Percentiles rank a stretch among this genome's conserved stretches.
These are phyloP conservation scores for Thunnus maccoyii DNA, from an alignment of 2,113 vertebrate genomes.

Conservation along the genomic window DNA sequence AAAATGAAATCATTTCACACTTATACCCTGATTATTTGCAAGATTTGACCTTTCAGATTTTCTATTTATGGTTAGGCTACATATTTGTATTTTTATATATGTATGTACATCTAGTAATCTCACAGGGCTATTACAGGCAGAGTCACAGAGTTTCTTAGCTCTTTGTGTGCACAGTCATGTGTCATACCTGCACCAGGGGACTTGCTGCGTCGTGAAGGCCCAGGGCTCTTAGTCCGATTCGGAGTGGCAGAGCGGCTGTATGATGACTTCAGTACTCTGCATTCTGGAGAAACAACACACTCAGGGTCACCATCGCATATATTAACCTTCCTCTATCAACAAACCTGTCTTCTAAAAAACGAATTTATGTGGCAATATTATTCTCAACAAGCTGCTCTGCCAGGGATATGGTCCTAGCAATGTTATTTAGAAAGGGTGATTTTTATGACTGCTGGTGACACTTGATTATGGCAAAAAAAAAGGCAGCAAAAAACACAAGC, in stretches of 20 bases:
- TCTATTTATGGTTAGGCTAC: not conserved
- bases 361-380: conserved; percentile 4
- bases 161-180: not conserved
- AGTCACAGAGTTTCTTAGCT: too few relatives aligned
- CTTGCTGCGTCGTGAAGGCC: conserved; percentile 90
- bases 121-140: not conserved
- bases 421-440: not conserved
- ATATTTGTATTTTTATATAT: not conserved
- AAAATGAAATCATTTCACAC: not conserved
- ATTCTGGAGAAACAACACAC: conserved; percentile 85
- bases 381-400: conserved; percentile 9
- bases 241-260: conserved; percentile 86
- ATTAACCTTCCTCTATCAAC: conserved; percentile 25
- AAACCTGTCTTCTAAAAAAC: conserved; percentile 7
- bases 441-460: not conserved
- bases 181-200: conserved; percentile 92
- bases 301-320: conserved; percentile 33
- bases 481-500: not conserved
- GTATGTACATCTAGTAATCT: not conserved
- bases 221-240: conserved; percentile 90
- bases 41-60: not conserved
- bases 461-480: conserved; percentile 1
- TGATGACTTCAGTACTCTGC: conserved; percentile 92
- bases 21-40: not conserved
- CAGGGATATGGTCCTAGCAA: not conserved